A percentile compares a stretch with the other conserved stretches of the same genome.
Conservation (phyloP, 2,888 invertebrate genomes). For the Thereva nobilitata region DNA sequence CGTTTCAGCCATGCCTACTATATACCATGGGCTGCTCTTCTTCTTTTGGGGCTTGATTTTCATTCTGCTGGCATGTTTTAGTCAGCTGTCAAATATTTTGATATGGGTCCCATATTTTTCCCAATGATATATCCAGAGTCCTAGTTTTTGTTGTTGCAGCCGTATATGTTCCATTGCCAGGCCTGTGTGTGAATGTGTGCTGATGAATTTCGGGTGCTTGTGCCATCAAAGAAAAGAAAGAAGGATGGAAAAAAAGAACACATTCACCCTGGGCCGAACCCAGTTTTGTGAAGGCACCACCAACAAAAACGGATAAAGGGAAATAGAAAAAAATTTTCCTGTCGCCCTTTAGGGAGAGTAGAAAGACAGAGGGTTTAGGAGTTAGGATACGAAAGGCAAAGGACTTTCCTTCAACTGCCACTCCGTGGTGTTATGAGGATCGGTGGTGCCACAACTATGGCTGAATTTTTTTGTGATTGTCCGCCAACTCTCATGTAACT, state of each 20-base stretch:
- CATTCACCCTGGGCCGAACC: neutral
- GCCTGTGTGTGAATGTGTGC: constrained; percentile 24
- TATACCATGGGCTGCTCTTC: constrained; percentile 5
- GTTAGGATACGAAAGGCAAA: constrained; percentile 15
- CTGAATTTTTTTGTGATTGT: constrained; percentile 29
- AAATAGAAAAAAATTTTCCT: constrained; percentile 20
- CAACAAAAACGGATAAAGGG: constrained; percentile 10
- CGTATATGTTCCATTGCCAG: constrained; percentile 10
- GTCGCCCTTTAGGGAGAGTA: constrained; percentile 19
- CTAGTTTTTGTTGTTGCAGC: constrained; percentile 26
- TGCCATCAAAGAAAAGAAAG: constrained; percentile 16
- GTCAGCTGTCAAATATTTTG: constrained; percentile 61
- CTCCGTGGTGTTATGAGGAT: constrained; percentile 28
- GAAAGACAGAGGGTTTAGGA: constrained; percentile 5
- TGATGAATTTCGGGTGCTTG: constrained; percentile 33
- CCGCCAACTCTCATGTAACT: constrained; percentile 22
- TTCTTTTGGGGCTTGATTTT: constrained; percentile 39
- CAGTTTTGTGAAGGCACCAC: constrained; percentile 1
- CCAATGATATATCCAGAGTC: constrained; percentile 32
- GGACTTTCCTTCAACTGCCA: constrained; percentile 27
- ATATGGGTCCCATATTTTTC: constrained; percentile 54
- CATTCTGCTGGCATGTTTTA: constrained; percentile 52
- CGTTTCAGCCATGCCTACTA: constrained; percentile 24
- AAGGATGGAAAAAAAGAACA: constrained; percentile 10
- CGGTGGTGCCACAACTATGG: constrained; percentile 26